These are phyloP conservation scores for Peromyscus aztecus DNA, from an alignment of 2,797 vertebrate genomes.

Conservation along the genomic window DNA sequence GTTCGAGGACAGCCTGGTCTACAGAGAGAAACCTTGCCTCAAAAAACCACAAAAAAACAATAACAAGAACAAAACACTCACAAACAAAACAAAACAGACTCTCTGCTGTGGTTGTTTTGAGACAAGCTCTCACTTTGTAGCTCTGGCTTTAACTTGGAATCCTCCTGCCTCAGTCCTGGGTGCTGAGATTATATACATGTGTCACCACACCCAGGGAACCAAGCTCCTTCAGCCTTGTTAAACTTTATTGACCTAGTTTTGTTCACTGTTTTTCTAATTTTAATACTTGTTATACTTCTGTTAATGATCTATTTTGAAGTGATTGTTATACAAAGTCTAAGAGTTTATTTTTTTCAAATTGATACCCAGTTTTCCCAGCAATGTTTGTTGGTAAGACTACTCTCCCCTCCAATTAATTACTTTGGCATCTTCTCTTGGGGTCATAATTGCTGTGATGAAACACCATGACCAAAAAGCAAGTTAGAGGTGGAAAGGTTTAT, in stretches of 20 bases:
- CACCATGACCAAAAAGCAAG: background rate
- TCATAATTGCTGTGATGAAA: background rate
- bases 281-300: background rate
- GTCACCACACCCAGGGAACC: background rate
- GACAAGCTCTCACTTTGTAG: background rate
- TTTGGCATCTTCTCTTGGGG: background rate
- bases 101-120: background rate
- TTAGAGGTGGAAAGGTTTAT: background rate
- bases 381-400: background rate
- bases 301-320: background rate
- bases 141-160: background rate
- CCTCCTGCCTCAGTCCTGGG: background rate
- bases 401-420: background rate
- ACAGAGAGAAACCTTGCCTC: background rate
- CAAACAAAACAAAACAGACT: background rate
- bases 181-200: background rate
- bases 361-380: background rate
- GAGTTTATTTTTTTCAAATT: background rate
- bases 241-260: background rate
- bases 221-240: background rate
- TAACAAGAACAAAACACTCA: background rate
- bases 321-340: background rate
- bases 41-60: background rate
- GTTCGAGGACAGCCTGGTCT: background rate
- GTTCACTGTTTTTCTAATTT: background rate